phyloP scores from a whole-genome alignment of 2,888 invertebrate species.

The Balanococcus diminutus region DNA sequence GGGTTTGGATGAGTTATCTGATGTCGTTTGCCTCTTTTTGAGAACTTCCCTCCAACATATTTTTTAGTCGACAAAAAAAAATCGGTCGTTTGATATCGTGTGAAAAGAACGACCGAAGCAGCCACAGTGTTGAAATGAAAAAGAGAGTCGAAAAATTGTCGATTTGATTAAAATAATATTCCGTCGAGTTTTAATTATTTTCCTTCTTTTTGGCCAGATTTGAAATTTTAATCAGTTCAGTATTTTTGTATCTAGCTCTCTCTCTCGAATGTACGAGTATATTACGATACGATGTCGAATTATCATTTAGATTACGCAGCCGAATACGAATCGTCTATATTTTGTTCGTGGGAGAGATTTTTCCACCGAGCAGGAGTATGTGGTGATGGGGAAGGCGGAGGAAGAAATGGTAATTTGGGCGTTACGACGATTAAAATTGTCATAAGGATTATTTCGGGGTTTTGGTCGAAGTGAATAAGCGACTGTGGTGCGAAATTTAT shows the following conservation, averaged over 20 bases:
- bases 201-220: background rate
- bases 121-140: background rate
- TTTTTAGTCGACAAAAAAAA: background rate
- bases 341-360: background rate
- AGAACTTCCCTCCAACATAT: background rate
- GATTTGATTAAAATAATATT: background rate
- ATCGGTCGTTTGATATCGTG: too few species aligned
- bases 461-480: background rate
- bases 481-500: background rate
- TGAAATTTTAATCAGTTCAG: background rate
- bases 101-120: background rate
- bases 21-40: background rate
- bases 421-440: background rate
- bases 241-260: background rate
- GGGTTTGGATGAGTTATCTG: background rate
- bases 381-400: background rate
- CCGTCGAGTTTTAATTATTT: constrained; percentile 18
- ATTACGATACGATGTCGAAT: background rate
- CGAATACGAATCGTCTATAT: background rate
- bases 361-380: background rate
- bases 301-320: constrained; percentile 33
- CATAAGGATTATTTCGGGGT: background rate
- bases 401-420: background rate
- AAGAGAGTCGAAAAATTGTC: background rate
- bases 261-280: background rate